Evolutionary conservation across 2,888 invertebrate species (phyloP), one percentile per base, ranked within the genome.

Genomic region (Eupithecia subumbrata): DNA sequence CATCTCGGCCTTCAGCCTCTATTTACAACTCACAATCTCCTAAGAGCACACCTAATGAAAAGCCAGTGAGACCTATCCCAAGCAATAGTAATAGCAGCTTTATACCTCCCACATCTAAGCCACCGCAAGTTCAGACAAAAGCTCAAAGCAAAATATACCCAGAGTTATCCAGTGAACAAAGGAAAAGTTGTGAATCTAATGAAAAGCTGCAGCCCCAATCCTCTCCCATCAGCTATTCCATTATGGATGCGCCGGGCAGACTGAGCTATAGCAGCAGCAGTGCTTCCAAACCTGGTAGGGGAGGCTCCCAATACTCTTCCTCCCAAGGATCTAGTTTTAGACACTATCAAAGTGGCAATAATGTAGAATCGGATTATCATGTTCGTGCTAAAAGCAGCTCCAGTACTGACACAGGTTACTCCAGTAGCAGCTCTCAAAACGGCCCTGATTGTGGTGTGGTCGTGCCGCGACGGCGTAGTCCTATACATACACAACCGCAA

Each of bases 91-190:
- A 82, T 73, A 85, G 91, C 82, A 95, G 94, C 83, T 96, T 96
- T 87, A 94, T 95, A 52, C 95, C 96, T 34, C 95, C 95, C 63
- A 93, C 95, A 80, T 90, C 95, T 72, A 95, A 95, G 87, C 89
- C 93, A 45, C 93, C 95, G 73, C 94, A 93, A 84, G 96, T 97
- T 82, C 97, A 97, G 90, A 96, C 97, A 78, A 97, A 97, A 92
- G 96, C 97, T 81, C 97, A 97, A 92, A 96, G 96, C 82, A 97
- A 97, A 94, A 96, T 97, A 84, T 97, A 97, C 90, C 96, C 97
- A 74, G 97, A 97, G 85, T 84, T 97, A 82, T 94, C 80, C 82
- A 90, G 86, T 85, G 96, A 90, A 88, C 95, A 91, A 89, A 95
- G 89, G 89, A 95, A 88, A 95, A 95, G 83, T 95, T 96, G 91